Evolutionary conservation across 2,113 vertebrate genomes (phyloP), one percentile per base, ranked within the genome.

Genomic region (Psittacula cyanocephala): DNA sequence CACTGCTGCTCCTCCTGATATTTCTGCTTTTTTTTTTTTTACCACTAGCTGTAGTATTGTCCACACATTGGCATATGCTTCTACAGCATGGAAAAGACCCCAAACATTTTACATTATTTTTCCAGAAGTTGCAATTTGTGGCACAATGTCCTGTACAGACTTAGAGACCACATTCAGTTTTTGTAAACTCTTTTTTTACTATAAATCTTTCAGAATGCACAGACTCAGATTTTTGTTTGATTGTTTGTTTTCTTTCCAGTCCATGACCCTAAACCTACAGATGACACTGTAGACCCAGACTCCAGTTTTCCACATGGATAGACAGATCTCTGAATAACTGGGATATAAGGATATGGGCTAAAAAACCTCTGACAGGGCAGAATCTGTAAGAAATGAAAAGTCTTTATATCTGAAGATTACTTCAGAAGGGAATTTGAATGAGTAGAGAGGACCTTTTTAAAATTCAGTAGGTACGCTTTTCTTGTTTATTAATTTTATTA

Each of bases 401-500:
- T 49, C 4, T 62, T 47, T 71, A 27, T 52, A 41, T 50, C 17
- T 33, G 17, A 85, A 80, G 28, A 69, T 65, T 60, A 14, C 31
- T 88, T 86, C 75, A 63, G 41, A 81, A 67, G 6, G 25, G 7
- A 70, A 77, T 16, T 43, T 81, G 33, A 88, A 55, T 50, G 17
- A 77, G 8, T 43, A 80, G 2, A 19, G 86, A 78, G 39, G 8
- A 5, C 1, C 3, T 27, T 88, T 88, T 87, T 46, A 89, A 88
- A 91, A 88, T 80, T 91, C 63, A 77, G 37, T 43, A n/a, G 24
- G 27, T 71, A 75, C 88, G 9, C 59, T 68, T 79, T 88, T 64
- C 72, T 74, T 88, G 71, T 85, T 91, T 96, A 90, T 94, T 84
- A 74, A 17, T 47, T 93, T 89, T 83, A 80, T 81, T 87, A 59